These are phyloP conservation scores for Odontophorus gujanensis DNA, from an alignment of 2,113 vertebrate species.

Conservation along the genomic window DNA sequence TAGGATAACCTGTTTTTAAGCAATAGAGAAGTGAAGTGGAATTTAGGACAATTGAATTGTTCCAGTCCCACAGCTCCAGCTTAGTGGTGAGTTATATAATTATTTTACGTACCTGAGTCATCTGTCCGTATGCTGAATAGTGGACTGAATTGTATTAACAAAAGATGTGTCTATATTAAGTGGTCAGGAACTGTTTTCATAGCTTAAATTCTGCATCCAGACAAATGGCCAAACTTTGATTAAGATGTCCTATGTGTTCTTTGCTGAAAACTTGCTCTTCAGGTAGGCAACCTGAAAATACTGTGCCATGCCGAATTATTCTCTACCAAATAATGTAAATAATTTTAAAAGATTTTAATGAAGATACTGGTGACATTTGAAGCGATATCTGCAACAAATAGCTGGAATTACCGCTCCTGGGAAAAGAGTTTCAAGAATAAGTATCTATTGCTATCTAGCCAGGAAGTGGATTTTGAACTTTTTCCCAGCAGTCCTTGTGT, in stretches of 20 bases:
- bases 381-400: not conserved
- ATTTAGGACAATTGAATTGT: not conserved
- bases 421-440: not conserved
- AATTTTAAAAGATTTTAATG: not conserved
- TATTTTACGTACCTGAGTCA: not conserved
- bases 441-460: not conserved
- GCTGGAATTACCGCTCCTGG: not conserved
- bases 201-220: not conserved
- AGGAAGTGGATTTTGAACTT: not conserved
- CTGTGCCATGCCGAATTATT: not conserved
- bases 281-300: not conserved
- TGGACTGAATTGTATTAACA: not conserved
- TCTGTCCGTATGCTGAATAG: not conserved
- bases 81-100: not conserved
- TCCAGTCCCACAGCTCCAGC: fast-evolving
- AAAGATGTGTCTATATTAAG: not conserved
- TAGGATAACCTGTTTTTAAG: not conserved
- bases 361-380: not conserved
- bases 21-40: not conserved
- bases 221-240: not conserved
- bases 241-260: not conserved
- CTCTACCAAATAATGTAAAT: not conserved
- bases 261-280: not conserved
- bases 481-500: not conserved
- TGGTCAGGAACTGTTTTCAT: not conserved